Conservation (phyloP, 2,888 invertebrate species). For the Aphidius colemani region DNA sequence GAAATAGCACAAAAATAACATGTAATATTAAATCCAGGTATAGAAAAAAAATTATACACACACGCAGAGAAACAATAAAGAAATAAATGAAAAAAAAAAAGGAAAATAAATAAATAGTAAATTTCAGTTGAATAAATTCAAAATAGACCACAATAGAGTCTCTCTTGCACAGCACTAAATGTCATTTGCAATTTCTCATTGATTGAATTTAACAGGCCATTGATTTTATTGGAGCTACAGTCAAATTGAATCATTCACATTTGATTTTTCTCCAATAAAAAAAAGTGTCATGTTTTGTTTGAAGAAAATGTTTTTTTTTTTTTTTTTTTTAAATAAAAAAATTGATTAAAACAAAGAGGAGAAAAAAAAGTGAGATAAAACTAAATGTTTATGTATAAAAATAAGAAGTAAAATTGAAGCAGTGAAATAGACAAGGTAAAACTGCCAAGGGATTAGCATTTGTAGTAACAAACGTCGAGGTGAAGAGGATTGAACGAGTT, state of each 20-base stretch:
- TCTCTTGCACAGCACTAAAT: not conserved
- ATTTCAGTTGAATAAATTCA: too few relatives aligned
- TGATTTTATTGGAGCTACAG: conserved; percentile 14
- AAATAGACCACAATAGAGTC: not conserved
- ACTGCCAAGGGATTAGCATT: conserved; percentile 11
- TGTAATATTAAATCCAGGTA: too few relatives aligned
- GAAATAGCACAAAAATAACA: too few relatives aligned
- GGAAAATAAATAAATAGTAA: too few relatives aligned
- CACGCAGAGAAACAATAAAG: too few relatives aligned
- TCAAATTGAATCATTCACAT: conserved; percentile 18
- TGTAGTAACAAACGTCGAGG: conserved; percentile 15
- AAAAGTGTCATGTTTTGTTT: not conserved
- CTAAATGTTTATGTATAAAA: not conserved
- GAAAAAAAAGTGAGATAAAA: not conserved
- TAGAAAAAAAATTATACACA: too few relatives aligned
- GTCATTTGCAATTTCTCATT: conserved; percentile 11
- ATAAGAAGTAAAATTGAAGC: not conserved
- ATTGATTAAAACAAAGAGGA: too few relatives aligned
- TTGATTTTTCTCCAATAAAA: too few relatives aligned
- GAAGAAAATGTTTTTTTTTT: too few relatives aligned
- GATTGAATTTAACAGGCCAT: conserved; percentile 25
- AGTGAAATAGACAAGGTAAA: not conserved
- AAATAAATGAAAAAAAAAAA: too few relatives aligned
- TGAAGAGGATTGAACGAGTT: conserved; percentile 19
- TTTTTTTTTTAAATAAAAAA: too few relatives aligned